Conservation (phyloP, 2,888 invertebrate genomes). For the Zygaena filipendulae region DNA sequence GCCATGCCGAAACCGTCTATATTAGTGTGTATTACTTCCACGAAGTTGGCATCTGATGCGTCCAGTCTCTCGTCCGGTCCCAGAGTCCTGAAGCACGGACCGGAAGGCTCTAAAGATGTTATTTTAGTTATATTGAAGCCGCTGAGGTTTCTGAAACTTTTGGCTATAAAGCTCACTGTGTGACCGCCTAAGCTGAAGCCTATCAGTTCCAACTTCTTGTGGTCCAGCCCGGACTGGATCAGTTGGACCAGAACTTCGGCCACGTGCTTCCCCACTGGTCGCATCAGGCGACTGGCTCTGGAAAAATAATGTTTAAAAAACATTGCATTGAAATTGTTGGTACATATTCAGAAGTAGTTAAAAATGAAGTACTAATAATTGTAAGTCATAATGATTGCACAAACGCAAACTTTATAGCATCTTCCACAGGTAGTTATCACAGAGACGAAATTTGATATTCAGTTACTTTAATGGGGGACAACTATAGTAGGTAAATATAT, state of each 20-base stretch:
- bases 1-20: constrained; percentile 62
- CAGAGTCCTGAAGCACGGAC: constrained; percentile 47
- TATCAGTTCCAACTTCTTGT: constrained; percentile 39
- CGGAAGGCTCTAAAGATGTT: constrained; percentile 48
- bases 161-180: constrained; percentile 45
- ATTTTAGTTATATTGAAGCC: constrained; percentile 47
- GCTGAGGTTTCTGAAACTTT: constrained; percentile 39
- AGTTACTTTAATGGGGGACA: too few species aligned
- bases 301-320: too few species aligned
- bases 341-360: too few species aligned
- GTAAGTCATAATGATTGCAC: too few species aligned
- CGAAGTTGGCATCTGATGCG: constrained; percentile 45
- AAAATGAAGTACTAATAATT: too few species aligned
- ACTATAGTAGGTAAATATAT: too few species aligned
- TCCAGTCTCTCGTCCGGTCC: constrained; percentile 33
- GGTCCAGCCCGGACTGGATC: constrained; percentile 36
- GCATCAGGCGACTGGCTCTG: constrained; percentile 54
- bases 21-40: constrained; percentile 52
- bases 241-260: constrained; percentile 43
- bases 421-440: too few species aligned
- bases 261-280: constrained; percentile 53
- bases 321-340: too few species aligned
- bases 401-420: too few species aligned
- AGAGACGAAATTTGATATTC: too few species aligned
- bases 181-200: constrained; percentile 58